A percentile compares a stretch with the other conserved stretches of the same genome.
Conservation (phyloP, 2,113 vertebrate species). For the Antechinus flavipes region DNA sequence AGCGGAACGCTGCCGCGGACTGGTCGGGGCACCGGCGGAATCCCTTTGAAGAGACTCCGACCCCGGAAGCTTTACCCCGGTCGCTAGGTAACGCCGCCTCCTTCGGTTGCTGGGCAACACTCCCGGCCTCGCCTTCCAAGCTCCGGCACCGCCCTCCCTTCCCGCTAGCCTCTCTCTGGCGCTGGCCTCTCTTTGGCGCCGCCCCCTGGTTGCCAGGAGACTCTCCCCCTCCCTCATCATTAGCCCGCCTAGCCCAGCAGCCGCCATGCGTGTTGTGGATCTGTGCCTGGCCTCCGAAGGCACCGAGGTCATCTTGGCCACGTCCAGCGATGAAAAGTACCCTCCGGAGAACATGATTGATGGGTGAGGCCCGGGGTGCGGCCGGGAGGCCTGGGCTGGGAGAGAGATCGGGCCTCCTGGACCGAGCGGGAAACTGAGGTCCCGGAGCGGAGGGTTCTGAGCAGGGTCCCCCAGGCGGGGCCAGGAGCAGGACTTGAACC, state of each 20-base stretch:
- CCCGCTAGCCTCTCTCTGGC: not conserved
- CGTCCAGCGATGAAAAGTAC: conserved; percentile 91
- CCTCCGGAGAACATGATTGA: conserved; percentile 92
- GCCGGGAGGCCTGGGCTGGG: not conserved
- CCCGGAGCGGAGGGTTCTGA: conserved; percentile 1
- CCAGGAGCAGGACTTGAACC: not conserved
- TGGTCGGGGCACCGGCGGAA: not conserved
- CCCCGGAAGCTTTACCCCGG: not conserved
- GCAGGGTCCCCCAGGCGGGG: not conserved
- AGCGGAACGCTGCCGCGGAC: not conserved
- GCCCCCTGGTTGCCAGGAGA: not conserved
- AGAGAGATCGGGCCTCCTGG: not conserved
- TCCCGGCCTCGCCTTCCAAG: too few species aligned
- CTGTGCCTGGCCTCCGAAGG: conserved; percentile 86
- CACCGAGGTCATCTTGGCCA: conserved; percentile 87
- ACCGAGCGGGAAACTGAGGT: conserved; percentile 36
- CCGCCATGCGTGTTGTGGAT: conserved; percentile 78
- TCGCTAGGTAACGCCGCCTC: not conserved
- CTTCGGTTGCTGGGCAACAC: not conserved
- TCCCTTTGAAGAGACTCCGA: not conserved
- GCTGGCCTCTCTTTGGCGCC: not conserved
- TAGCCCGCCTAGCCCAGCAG: not conserved
- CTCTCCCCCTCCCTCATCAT: too few species aligned
- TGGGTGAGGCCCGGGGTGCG: conserved; percentile 85
- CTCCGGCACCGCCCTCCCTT: not conserved